These are phyloP conservation scores for Sciurus carolinensis DNA, from an alignment of 2,797 vertebrate genomes.

Conservation along the genomic window DNA sequence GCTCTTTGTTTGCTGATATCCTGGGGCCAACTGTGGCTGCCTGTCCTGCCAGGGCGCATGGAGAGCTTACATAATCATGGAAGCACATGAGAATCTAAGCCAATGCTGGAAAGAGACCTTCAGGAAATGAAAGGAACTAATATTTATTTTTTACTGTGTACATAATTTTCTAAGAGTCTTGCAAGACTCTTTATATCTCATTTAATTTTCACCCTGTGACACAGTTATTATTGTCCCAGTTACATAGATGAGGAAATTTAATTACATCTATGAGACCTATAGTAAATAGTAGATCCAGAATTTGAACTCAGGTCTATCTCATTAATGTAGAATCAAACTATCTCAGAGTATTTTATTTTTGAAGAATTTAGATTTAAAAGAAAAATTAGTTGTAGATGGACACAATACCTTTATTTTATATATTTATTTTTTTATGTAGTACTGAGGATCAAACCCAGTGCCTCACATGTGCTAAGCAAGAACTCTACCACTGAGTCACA, in stretches of 20 bases:
- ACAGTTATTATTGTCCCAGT: background rate
- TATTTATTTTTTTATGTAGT: too few relatives aligned
- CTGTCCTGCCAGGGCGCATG: background rate
- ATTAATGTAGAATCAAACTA: background rate
- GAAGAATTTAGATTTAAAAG: background rate
- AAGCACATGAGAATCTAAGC: background rate
- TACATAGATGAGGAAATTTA: background rate
- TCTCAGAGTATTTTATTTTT: background rate
- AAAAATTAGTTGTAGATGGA: too few relatives aligned
- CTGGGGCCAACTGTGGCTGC: background rate
- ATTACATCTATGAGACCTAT: background rate
- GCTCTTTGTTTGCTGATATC: slow-evolving; percentile 64
- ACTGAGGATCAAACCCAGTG: too few relatives aligned
- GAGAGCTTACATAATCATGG: background rate
- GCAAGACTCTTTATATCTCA: background rate
- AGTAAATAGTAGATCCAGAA: background rate
- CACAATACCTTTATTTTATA: too few relatives aligned
- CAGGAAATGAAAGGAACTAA: slow-evolving; percentile 20
- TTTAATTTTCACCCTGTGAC: background rate
- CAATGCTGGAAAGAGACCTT: slow-evolving; percentile 33
- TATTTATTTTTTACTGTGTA: slow-evolving; percentile 40
- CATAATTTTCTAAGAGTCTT: slow-evolving; percentile 63
- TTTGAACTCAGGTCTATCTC: slow-evolving; percentile 23
- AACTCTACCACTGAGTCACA: too few relatives aligned
- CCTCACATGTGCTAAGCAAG: too few relatives aligned